Conservation (phyloP, 2,888 invertebrate genomes). For the Perizoma affinitatum region DNA sequence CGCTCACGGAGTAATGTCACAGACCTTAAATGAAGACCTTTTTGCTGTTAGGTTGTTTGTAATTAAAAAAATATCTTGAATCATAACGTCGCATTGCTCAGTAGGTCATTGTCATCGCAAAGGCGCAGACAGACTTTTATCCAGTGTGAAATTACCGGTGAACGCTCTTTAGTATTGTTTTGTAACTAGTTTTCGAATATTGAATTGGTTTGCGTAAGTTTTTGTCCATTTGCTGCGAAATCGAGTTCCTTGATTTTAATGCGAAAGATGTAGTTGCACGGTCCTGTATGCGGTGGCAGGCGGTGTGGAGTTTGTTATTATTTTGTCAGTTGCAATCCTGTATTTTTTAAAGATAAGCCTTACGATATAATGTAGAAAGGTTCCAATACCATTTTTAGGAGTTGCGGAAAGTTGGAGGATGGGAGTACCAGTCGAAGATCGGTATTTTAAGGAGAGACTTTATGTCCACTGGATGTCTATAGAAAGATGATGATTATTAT, state of each 20-base stretch:
- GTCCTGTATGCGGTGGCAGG: neutral
- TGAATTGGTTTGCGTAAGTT: conserved; percentile 66
- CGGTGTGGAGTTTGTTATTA: neutral
- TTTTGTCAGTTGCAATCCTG: neutral
- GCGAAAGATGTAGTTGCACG: conserved; percentile 31
- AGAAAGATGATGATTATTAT: too few species aligned
- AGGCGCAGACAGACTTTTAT: conserved; percentile 63
- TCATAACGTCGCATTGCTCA: conserved; percentile 48
- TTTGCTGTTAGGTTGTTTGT: neutral
- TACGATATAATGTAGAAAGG: too few species aligned
- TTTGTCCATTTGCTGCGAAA: conserved; percentile 52
- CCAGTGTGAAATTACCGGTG: conserved; percentile 72
- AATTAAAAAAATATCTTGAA: conserved; percentile 8
- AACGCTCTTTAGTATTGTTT: conserved; percentile 67
- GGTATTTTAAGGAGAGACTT: too few species aligned
- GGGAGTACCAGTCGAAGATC: too few species aligned
- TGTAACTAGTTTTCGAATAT: conserved; percentile 64
- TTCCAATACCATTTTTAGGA: too few species aligned
- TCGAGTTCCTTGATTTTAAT: conserved; percentile 38
- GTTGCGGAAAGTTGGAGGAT: too few species aligned
- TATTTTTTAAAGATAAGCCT: too few species aligned
- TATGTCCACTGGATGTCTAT: too few species aligned
- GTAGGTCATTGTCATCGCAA: conserved; percentile 76
- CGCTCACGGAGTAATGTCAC: too few species aligned
- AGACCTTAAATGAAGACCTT: too few species aligned